Base-by-base conservation (phyloP, 2,888 invertebrate species). In the Metellina segmentata region DNA sequence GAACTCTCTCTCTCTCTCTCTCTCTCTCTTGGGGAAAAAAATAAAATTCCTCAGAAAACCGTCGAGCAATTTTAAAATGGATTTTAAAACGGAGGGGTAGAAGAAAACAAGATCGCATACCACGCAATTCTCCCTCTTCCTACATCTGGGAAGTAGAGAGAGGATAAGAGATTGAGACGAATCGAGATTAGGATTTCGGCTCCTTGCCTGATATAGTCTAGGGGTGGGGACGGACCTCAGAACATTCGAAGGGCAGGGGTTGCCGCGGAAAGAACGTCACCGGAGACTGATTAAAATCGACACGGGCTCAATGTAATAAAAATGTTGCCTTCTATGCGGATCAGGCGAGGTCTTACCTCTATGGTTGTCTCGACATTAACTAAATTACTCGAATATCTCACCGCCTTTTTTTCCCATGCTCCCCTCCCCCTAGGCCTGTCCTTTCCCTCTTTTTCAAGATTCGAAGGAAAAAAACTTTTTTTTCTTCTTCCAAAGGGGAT, bases 251-350 rank as follows among this genome's bases (percentile, higher is more conserved):
- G 77, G 82, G 70, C 1, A 49, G 19, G 61, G 51, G 16, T 74
- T 82, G 89, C 52, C 19, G 81, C 61, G 81, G 81, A 77, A 82
- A 86, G 78, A 86, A 61, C 87, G 71, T 87, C 87, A 78, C 79
- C 87, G 20, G 19, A 48, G 79, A 89, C 89, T 90, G 90, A 90
- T 90, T 90, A 90, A 90, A 90, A 90, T 90, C 90, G 90, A 90
- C 90, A 90, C 85, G 81, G 51, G 81, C 85, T 85, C 72, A 52
- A 72, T 74, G 90, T 85, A 90, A 90, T 90, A 90, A 90, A 90
- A 90, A 74, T 85, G 85, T 81, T 85, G 85, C 85, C 81, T 74
- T 81, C 61, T 51, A 69, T 51, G 53, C 71, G 61, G 81, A 72
- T 85, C 53, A 81, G 75, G 72, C 70, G 20, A 52, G 77, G 77